Percentiles rank a stretch among this genome's conserved stretches.
phyloP scores from a whole-genome alignment of 2,113 vertebrate species.

The Collichthys lucidus region DNA sequence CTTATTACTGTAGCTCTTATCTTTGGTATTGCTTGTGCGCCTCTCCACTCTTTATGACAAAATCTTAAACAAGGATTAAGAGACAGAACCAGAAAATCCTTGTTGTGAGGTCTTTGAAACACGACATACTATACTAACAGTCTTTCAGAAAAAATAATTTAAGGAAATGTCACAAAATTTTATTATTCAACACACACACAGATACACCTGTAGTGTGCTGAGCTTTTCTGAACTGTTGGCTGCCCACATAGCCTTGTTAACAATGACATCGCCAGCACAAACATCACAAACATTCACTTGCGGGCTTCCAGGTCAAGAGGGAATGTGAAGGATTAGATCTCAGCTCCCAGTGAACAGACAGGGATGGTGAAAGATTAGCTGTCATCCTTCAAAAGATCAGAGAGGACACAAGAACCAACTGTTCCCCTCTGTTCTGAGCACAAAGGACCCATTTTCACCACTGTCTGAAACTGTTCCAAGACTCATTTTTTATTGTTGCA shows the following conservation, averaged over 20 bases:
- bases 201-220: constrained; percentile 9
- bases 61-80: neutral
- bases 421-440: constrained; percentile 44
- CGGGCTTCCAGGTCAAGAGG: constrained; percentile 25
- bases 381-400: constrained; percentile 56
- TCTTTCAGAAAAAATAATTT: neutral
- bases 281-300: neutral
- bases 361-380: constrained; percentile 57
- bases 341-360: constrained; percentile 21
- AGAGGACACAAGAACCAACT: constrained; percentile 48
- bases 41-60: too few species aligned
- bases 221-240: neutral
- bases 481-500: constrained; percentile 25
- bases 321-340: constrained; percentile 50
- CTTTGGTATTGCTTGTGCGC: too few species aligned
- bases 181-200: neutral
- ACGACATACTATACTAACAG: neutral
- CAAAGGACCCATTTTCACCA: constrained; percentile 38
- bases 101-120: neutral
- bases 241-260: constrained; percentile 33
- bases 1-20: too few species aligned
- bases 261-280: constrained; percentile 12
- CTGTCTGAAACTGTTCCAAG: constrained; percentile 13
- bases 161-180: neutral
- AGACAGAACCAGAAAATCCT: neutral